phyloP scores from a whole-genome alignment of 2,888 invertebrate genomes.

The Tipula vernalis region DNA sequence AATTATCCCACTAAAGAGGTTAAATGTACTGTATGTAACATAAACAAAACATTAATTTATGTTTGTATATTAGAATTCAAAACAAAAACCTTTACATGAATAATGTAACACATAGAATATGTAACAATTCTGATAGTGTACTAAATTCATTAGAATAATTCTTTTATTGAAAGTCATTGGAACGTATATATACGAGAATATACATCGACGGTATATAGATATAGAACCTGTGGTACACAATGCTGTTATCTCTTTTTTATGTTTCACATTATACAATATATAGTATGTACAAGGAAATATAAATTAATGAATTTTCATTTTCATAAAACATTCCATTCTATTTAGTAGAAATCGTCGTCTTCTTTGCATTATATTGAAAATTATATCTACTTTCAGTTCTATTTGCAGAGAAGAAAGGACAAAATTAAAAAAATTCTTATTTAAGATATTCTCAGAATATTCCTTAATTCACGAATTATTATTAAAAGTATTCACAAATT shows the following conservation, averaged over 20 bases:
- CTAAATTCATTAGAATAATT: neutral
- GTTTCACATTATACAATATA: neutral
- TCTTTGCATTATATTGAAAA: neutral
- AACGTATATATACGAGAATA: neutral
- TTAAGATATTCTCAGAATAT: neutral
- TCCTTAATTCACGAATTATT: neutral
- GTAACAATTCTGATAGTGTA: neutral
- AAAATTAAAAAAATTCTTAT: neutral
- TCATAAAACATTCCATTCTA: neutral
- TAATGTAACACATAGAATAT: neutral
- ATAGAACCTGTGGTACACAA: neutral
- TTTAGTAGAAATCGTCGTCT: neutral
- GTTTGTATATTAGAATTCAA: neutral
- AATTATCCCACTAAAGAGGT: neutral
- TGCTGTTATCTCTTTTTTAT: neutral
- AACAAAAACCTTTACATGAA: neutral
- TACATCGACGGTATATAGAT: neutral
- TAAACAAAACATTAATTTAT: neutral
- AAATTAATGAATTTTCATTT: neutral
- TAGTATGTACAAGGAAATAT: neutral
- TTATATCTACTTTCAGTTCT: neutral
- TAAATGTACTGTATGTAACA: neutral
- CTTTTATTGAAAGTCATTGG: neutral
- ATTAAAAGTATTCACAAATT: neutral
- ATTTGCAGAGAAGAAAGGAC: neutral